A percentile compares a stretch with the other conserved stretches of the same genome.
These are phyloP conservation scores for Paratilapia polleni DNA, from an alignment of 2,113 vertebrate genomes.

Conservation along the genomic window DNA sequence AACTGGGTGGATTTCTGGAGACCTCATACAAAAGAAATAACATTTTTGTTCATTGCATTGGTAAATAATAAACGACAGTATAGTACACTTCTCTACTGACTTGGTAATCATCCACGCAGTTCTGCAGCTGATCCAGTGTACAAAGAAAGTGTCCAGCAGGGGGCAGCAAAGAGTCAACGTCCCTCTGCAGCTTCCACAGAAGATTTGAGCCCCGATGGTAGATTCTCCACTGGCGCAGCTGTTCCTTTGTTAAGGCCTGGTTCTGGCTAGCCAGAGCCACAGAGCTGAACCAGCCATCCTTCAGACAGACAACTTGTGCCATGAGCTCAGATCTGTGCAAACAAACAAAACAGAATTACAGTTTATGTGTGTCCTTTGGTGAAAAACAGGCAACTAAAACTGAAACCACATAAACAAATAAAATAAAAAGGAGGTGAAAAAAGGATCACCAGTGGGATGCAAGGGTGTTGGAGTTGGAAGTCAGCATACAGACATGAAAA, in stretches of 20 bases:
- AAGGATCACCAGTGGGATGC: no score
- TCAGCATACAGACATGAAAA: background rate
- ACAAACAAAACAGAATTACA: background rate
- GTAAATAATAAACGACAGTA: background rate
- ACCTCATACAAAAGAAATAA: background rate
- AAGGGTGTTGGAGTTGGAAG: background rate
- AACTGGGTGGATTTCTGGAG: background rate
- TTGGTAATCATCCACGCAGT: slow-evolving; percentile 79
- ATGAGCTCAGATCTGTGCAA: slow-evolving; percentile 81
- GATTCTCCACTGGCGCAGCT: slow-evolving; percentile 78
- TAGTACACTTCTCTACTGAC: slow-evolving; percentile 64
- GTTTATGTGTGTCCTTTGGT: background rate
- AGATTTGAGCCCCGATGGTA: slow-evolving; percentile 73
- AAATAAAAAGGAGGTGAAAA: background rate
- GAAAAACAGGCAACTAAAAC: background rate
- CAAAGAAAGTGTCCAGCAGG: slow-evolving; percentile 73
- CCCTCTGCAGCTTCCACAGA: slow-evolving; percentile 76
- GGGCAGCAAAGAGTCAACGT: slow-evolving; percentile 73
- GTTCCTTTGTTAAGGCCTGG: slow-evolving; percentile 58
- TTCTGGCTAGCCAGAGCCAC: slow-evolving; percentile 66
- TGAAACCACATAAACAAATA: background rate
- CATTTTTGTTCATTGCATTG: background rate
- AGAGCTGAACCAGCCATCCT: slow-evolving; percentile 81
- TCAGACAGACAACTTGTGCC: slow-evolving; percentile 74
- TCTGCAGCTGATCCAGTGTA: slow-evolving; percentile 72